Evolutionary conservation across 2,113 vertebrate genomes (phyloP).

Genomic region (Agapornis roseicollis): DNA sequence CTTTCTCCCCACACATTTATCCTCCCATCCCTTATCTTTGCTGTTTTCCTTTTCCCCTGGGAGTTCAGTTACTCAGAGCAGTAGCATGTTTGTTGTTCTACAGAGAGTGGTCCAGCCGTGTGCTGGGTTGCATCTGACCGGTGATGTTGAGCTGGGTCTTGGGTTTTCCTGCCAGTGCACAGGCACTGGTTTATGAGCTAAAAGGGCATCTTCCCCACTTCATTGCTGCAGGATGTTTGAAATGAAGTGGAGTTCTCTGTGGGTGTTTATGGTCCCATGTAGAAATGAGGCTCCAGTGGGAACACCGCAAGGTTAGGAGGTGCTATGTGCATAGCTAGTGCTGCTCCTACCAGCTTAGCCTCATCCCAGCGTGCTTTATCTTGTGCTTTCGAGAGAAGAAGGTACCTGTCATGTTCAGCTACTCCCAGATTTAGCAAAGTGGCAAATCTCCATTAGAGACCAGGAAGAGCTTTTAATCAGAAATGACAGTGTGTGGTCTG

Average conservation of each 20-base stretch:
- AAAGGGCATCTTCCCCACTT: not conserved
- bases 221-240: not conserved
- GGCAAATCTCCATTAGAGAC: not conserved
- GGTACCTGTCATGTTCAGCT: not conserved
- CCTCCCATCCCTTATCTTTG: not conserved
- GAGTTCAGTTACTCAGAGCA: not conserved
- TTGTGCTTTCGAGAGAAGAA: not conserved
- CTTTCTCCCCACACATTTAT: not conserved
- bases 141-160: not conserved
- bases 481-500: not conserved
- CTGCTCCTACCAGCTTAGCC: not conserved
- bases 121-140: not conserved
- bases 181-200: accelerated
- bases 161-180: not conserved
- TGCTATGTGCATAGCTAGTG: not conserved
- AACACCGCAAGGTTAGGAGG: not conserved
- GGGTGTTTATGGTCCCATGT: not conserved
- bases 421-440: not conserved
- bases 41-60: not conserved
- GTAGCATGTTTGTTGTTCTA: not conserved
- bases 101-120: not conserved
- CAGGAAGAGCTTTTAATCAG: constrained; percentile 7
- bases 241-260: not conserved
- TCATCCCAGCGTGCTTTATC: not conserved
- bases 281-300: not conserved